phyloP scores from a whole-genome alignment of 2,797 vertebrate genomes.

The Diceros bicornis region DNA sequence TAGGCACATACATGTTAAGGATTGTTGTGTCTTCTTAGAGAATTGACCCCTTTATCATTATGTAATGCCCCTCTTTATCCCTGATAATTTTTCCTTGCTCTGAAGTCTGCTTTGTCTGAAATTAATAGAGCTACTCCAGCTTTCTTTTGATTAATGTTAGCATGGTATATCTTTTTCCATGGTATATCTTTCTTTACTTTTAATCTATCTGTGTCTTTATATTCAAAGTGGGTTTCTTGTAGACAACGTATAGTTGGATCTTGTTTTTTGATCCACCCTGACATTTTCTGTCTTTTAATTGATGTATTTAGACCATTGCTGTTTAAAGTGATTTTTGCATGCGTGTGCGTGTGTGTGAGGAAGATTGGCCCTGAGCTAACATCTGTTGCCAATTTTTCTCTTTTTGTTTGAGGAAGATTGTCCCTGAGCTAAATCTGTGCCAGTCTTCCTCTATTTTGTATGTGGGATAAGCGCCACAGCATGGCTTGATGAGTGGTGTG shows the following conservation, averaged over 20 bases:
- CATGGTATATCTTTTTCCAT: not conserved
- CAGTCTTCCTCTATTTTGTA: no score
- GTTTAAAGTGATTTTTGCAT: not conserved
- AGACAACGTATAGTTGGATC: not conserved
- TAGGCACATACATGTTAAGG: not conserved
- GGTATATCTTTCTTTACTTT: not conserved
- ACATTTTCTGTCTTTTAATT: not conserved
- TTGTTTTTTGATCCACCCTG: not conserved
- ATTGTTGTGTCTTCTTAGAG: not conserved
- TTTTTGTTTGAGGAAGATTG: no score
- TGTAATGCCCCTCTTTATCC: not conserved
- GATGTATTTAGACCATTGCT: not conserved
- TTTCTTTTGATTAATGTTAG: slow-evolving; percentile 13
- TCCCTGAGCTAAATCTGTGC: no score
- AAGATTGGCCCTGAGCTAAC: no score
- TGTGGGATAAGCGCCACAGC: no score
- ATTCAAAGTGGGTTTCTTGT: not conserved
- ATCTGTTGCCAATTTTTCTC: no score
- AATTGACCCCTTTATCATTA: not conserved
- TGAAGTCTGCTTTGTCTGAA: slow-evolving; percentile 10
- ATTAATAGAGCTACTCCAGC: not conserved
- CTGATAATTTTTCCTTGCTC: slow-evolving; percentile 36
- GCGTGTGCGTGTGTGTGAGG: no score
- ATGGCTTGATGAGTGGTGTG: no score
- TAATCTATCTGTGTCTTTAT: slow-evolving; percentile 5